Conservation (phyloP, 1,140 invertebrate species). For the Mactra quadrangularis region DNA sequence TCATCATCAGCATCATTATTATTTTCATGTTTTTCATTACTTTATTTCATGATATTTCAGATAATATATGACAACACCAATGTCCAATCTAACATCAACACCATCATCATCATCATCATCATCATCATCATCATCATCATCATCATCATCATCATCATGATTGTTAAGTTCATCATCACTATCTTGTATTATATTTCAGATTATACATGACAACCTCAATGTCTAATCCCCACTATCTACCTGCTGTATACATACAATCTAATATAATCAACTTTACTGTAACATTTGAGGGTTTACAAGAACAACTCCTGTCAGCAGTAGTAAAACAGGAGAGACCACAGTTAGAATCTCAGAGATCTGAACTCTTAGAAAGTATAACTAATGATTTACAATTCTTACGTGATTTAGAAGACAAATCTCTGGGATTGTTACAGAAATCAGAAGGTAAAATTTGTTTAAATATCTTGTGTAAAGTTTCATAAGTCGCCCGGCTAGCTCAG, state of each 20-base stretch:
- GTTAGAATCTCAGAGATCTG: slow-evolving; percentile 80
- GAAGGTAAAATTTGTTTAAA: too few species aligned
- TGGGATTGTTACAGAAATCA: slow-evolving; percentile 80
- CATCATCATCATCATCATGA: too few species aligned
- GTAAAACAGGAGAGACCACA: slow-evolving; percentile 82
- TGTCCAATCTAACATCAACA: too few species aligned
- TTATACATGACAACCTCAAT: slow-evolving; percentile 81
- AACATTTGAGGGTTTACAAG: slow-evolving; percentile 82
- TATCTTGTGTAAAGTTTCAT: too few species aligned
- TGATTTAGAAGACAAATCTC: slow-evolving; percentile 82
- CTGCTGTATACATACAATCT: slow-evolving; percentile 80
- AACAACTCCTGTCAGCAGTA: slow-evolving; percentile 82
- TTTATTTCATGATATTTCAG: too few species aligned
- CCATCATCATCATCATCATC: too few species aligned
- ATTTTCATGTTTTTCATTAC: too few species aligned
- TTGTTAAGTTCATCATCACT: too few species aligned
- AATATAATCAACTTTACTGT: slow-evolving; percentile 84
- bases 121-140: too few species aligned
- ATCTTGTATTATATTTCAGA: slow-evolving; percentile 84
- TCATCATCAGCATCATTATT: too few species aligned
- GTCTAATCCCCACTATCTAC: slow-evolving; percentile 82
- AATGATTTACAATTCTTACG: slow-evolving; percentile 78
- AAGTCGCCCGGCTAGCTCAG: too few species aligned
- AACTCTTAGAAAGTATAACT: slow-evolving; percentile 81
- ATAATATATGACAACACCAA: too few species aligned